phyloP scores from a whole-genome alignment of 1,140 invertebrate species.

The Drosophila pruinosa region DNA sequence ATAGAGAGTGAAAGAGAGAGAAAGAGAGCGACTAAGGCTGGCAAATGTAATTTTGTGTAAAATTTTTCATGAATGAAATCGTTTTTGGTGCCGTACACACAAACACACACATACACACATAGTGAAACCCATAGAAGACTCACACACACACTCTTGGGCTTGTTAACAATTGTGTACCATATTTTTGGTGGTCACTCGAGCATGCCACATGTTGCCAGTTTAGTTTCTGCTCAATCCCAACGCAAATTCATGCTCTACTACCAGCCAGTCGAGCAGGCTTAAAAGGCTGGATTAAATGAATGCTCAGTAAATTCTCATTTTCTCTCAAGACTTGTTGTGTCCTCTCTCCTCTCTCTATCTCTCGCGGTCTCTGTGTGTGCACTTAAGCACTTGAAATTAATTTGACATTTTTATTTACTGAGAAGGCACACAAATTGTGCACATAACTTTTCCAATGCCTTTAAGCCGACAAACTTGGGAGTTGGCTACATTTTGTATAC shows the following conservation, averaged over 20 bases:
- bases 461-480: constrained; percentile 5
- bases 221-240: constrained; percentile 8
- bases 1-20: neutral
- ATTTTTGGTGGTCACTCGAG: constrained; percentile 62
- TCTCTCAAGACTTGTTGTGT: constrained; percentile 7
- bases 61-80: constrained; percentile 76
- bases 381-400: constrained; percentile 48
- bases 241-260: neutral
- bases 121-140: too few species aligned
- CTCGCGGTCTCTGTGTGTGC: neutral
- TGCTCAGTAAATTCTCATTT: constrained; percentile 35
- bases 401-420: constrained; percentile 62
- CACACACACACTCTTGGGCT: neutral
- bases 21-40: constrained; percentile 6
- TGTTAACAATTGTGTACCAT: constrained; percentile 64
- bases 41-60: constrained; percentile 72
- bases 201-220: constrained; percentile 49
- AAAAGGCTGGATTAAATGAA: constrained; percentile 24
- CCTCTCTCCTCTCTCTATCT: neutral
- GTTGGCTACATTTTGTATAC: constrained; percentile 6
- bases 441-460: constrained; percentile 3
- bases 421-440: constrained; percentile 14
- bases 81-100: constrained; percentile 38
- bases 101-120: constrained; percentile 8
- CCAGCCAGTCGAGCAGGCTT: constrained; percentile 1